Percentiles rank a stretch among this genome's conserved stretches.
Conservation (phyloP, 92 coral and sea anemone species). For the Zoanthus gigantus region DNA sequence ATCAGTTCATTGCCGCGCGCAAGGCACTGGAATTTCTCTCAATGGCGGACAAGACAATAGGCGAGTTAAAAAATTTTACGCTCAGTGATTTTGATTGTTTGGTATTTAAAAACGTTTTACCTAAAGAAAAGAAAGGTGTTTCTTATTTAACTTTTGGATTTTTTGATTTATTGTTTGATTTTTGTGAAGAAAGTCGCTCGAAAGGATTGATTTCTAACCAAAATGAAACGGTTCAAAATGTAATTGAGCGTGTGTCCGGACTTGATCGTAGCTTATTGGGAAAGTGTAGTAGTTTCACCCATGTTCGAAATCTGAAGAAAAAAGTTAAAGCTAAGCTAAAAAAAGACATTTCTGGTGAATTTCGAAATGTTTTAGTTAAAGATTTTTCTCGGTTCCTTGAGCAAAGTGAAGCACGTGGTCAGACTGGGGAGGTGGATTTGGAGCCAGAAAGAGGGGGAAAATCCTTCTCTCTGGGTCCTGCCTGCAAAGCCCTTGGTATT, state of each 20-base stretch:
- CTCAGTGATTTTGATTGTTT: conserved; percentile 8
- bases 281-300: conserved; percentile 18
- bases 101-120: conserved; percentile 11
- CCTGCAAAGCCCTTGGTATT: neutral
- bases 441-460: neutral
- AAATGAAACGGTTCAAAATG: neutral
- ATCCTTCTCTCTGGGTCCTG: conserved; percentile 10
- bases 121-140: neutral
- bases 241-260: conserved; percentile 15
- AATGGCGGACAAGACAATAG: conserved; percentile 18
- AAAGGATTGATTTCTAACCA: conserved; percentile 6
- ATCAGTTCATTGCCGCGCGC: conserved; percentile 16
- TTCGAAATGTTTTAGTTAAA: conserved; percentile 4
- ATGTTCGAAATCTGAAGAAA: conserved; percentile 12
- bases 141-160: conserved; percentile 7
- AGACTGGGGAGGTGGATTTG: neutral
- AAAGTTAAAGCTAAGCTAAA: conserved; percentile 2
- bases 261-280: neutral
- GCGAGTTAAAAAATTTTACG: conserved; percentile 13
- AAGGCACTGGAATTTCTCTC: neutral
- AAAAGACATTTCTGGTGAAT: conserved; percentile 1
- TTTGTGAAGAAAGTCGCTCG: conserved; percentile 12
- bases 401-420: conserved; percentile 2
- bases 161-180: neutral
- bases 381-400: conserved; percentile 2